Conservation (phyloP, 2,888 invertebrate species). For the Trichopoda pennipes region DNA sequence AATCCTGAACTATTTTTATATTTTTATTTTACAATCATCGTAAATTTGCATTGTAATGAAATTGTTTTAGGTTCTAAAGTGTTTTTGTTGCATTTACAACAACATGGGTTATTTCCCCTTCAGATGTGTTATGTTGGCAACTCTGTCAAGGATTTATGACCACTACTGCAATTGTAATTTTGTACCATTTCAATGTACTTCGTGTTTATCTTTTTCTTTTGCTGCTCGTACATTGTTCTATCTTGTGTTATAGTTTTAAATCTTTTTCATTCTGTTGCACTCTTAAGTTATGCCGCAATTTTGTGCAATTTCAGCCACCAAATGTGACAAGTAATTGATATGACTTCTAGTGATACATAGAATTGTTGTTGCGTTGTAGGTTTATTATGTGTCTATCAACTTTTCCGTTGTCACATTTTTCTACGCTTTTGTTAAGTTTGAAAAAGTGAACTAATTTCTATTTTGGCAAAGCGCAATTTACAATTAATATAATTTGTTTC, state of each 20-base stretch:
- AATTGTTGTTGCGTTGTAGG: conserved; percentile 60
- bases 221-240: conserved; percentile 13
- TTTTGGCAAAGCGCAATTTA: conserved; percentile 18
- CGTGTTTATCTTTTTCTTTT: conserved; percentile 23
- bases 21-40: conserved; percentile 10
- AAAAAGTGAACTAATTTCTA: conserved; percentile 16
- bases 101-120: conserved; percentile 23
- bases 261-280: background rate
- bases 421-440: background rate
- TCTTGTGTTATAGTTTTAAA: conserved; percentile 28
- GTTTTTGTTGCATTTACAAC: too few species aligned
- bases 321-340: conserved; percentile 68
- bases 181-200: conserved; percentile 59
- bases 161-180: conserved; percentile 61
- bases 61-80: conserved; percentile 7
- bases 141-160: conserved; percentile 65
- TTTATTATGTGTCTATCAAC: conserved; percentile 59
- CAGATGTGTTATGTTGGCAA: conserved; percentile 55
- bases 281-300: conserved; percentile 60
- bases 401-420: conserved; percentile 26
- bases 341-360: conserved; percentile 73
- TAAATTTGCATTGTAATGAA: conserved; percentile 30
- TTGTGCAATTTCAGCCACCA: conserved; percentile 61
- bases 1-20: conserved; percentile 50
- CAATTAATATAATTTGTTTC: too few species aligned